Evolutionary conservation across 1,140 invertebrate genomes (phyloP).

Genomic region (Drosophila nigromelanica): DNA sequence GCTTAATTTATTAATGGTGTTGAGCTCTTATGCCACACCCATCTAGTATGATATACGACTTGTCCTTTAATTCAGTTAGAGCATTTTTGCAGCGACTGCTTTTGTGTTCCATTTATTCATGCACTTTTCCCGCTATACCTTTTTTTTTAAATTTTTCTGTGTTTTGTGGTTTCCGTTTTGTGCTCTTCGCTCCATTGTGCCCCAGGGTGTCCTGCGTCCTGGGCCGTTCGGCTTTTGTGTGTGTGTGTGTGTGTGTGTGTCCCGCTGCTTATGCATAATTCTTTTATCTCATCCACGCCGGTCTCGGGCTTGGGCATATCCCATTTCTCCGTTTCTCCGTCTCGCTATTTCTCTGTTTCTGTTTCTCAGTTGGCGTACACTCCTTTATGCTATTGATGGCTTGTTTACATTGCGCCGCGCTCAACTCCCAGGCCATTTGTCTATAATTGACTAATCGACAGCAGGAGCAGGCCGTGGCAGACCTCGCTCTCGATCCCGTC

Average conservation of each 20-base stretch:
- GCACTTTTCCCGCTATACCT: conserved; percentile 19
- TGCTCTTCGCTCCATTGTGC: conserved; percentile 40
- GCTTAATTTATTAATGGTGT: background rate
- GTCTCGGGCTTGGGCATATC: conserved; percentile 1
- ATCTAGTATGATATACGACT: conserved; percentile 3
- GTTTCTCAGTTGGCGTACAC: conserved; percentile 1
- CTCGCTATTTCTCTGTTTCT: conserved; percentile 1
- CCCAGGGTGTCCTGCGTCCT: conserved; percentile 27
- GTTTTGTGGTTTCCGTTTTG: conserved; percentile 69
- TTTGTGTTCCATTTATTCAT: conserved; percentile 11
- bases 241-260: background rate
- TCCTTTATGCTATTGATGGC: conserved; percentile 68
- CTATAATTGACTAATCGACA: conserved; percentile 80
- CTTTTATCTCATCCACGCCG: conserved; percentile 66
- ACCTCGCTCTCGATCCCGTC: conserved; percentile 5
- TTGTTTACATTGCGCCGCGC: conserved; percentile 71
- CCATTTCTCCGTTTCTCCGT: background rate
- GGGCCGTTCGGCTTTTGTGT: conserved; percentile 53
- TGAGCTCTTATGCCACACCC: background rate
- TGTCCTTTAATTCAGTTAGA: conserved; percentile 13
- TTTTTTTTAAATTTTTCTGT: conserved; percentile 59
- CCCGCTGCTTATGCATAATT: conserved; percentile 73
- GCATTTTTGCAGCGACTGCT: conserved; percentile 8
- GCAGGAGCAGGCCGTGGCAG: conserved; percentile 43
- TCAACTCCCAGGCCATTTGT: conserved; percentile 73